Base-by-base conservation (phyloP, 2,888 invertebrate genomes). In the Spilarctia lutea region DNA sequence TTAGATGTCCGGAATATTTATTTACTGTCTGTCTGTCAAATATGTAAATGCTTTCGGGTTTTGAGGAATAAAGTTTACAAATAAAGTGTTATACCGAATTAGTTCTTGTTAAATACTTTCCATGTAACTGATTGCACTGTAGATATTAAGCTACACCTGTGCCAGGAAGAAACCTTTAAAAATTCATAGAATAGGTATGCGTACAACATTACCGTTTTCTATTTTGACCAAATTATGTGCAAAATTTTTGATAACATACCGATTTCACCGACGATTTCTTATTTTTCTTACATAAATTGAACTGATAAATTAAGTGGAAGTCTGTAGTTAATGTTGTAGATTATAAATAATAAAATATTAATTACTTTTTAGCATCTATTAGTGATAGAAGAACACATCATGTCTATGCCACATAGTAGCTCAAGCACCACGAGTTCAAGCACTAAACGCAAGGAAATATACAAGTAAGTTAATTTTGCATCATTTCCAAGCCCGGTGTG, bases 361-460 rank as follows among this genome's bases (percentile, higher is more conserved):
- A 65, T 24, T 39, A 11, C 18, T 65, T 80, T 78, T 75, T 77
- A 83, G 71, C 75, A 78, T 78, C 68, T 70, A 24, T 74, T 66
- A 27, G 66, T 75, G 70, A 75, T 75, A 66, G 68, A 75, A 56
- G 79, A 88, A 75, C 68, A 48, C 79, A 88, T 75, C 68, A 96
- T 96, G 96, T 95, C 96, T 81, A 96, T 96, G 94, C 95, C 96
- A 90, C 96, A 96, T 89, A 95, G 96, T 81, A 96, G 96, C 80
- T 95, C 96, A 2, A 95, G 95, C 76, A 94, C 95, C 0, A 93
- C 96, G 0, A 94, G 95, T 83, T 95, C 95, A 24, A 94, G 94
- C 84, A 96, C 96, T 18, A 96, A 96, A 90, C 93, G 96, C 79
- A 96, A 96, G 87, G 96, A 96, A 89, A 96, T 96, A 85, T 96